These are phyloP conservation scores for Dasypus novemcinctus DNA, from an alignment of 2,113 vertebrate species.

Conservation along the genomic window DNA sequence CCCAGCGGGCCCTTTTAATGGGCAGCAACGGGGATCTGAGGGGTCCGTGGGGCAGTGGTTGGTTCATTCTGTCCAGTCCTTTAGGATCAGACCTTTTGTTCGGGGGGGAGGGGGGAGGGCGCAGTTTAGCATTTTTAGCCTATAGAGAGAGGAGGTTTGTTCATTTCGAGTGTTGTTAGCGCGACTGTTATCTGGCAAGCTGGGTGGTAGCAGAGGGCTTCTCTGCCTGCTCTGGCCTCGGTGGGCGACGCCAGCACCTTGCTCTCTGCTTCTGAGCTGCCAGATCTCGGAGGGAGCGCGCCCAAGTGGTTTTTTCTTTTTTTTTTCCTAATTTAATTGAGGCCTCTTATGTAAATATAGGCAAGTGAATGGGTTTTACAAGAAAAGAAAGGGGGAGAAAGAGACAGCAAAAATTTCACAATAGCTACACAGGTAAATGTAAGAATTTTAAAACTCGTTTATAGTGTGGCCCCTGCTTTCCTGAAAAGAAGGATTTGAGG, in stretches of 20 bases:
- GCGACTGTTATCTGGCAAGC: too few relatives aligned
- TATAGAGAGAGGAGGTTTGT: neutral
- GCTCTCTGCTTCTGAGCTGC: neutral
- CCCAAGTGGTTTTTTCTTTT: too few relatives aligned
- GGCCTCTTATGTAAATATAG: neutral
- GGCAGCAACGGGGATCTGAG: accelerated
- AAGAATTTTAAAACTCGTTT: neutral
- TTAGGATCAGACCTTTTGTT: neutral
- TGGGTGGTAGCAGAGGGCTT: neutral
- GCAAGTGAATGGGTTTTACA: neutral
- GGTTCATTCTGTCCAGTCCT: neutral
- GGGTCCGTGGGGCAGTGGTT: accelerated
- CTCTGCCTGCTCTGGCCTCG: neutral
- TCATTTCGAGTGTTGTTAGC: neutral
- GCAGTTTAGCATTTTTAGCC: neutral
- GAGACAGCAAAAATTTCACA: neutral
- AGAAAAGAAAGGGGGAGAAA: neutral
- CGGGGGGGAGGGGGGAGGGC: too few relatives aligned
- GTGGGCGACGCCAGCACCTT: neutral
- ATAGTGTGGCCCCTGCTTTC: neutral
- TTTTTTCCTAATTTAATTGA: too few relatives aligned
- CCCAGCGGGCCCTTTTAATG: accelerated
- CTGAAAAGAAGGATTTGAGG: neutral
- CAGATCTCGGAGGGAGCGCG: too few relatives aligned
- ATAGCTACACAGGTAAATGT: neutral